phyloP scores from a whole-genome alignment of 2,797 vertebrate species.

The Pampus argenteus region DNA sequence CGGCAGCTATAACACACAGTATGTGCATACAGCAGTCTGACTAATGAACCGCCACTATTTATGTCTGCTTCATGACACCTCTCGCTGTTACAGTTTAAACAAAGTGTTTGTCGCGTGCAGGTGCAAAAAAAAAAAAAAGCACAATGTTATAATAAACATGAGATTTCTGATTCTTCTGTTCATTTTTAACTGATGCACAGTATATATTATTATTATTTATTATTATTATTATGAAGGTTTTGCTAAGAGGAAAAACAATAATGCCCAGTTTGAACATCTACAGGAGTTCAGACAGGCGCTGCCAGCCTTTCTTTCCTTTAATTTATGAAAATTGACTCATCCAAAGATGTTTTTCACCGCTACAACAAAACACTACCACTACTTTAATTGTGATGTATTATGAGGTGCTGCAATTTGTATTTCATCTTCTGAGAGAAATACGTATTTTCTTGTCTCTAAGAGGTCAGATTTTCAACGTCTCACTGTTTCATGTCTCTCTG shows the following conservation, averaged over 20 bases:
- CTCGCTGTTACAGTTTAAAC: neutral
- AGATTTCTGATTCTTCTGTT: neutral
- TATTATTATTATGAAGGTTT: too few species aligned
- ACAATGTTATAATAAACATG: neutral
- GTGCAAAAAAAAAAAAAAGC: neutral
- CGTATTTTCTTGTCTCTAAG: slow-evolving; percentile 1
- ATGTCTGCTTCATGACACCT: neutral
- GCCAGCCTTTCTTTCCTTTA: slow-evolving; percentile 9
- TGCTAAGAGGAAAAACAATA: slow-evolving; percentile 8
- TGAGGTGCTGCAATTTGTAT: slow-evolving; percentile 1
- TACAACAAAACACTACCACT: neutral
- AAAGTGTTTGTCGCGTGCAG: neutral
- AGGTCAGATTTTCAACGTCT: neutral
- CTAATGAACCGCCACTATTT: neutral
- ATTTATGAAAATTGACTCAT: slow-evolving; percentile 32
- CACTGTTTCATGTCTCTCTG: neutral
- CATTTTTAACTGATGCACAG: neutral
- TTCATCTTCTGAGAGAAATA: slow-evolving; percentile 10
- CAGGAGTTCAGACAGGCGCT: neutral
- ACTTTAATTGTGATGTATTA: slow-evolving; percentile 12
- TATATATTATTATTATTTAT: too few species aligned
- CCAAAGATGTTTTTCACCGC: slow-evolving; percentile 25
- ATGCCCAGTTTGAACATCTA: neutral
- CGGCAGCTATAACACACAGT: neutral
- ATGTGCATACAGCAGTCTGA: neutral